These are phyloP conservation scores for Coreius guichenoti DNA, from an alignment of 2,797 vertebrate species.

Conservation along the genomic window DNA sequence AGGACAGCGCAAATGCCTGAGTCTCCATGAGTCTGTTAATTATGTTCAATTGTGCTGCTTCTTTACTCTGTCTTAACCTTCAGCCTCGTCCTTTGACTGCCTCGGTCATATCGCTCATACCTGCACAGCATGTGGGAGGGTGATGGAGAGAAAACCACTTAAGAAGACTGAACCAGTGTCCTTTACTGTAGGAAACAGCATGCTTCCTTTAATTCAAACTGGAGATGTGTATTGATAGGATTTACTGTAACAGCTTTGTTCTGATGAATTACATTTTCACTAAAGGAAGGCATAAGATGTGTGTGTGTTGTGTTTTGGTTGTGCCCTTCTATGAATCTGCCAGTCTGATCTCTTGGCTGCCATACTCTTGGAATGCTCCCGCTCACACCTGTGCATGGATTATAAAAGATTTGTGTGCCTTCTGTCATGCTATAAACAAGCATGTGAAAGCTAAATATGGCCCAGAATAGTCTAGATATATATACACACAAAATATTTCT, in stretches of 20 bases:
- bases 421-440: constrained; percentile 49
- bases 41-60: constrained; percentile 40
- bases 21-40: constrained; percentile 40
- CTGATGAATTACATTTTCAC: not conserved
- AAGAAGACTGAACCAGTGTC: not conserved
- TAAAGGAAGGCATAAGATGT: not conserved
- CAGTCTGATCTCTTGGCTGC: constrained; percentile 46
- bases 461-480: not conserved
- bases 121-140: constrained; percentile 8
- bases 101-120: not conserved
- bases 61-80: constrained; percentile 49
- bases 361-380: constrained; percentile 37
- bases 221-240: constrained; percentile 3
- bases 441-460: constrained; percentile 14
- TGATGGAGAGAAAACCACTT: constrained; percentile 1
- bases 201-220: constrained; percentile 4
- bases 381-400: constrained; percentile 55
- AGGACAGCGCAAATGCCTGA: constrained; percentile 1
- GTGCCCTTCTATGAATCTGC: constrained; percentile 32
- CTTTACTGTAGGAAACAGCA: constrained; percentile 21
- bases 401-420: constrained; percentile 43
- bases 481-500: not conserved
- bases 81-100: constrained; percentile 38
- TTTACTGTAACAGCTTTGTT: constrained; percentile 28
- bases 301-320: constrained; percentile 48